Conservation (phyloP, 2,797 vertebrate species). For the Chromis chromis region DNA sequence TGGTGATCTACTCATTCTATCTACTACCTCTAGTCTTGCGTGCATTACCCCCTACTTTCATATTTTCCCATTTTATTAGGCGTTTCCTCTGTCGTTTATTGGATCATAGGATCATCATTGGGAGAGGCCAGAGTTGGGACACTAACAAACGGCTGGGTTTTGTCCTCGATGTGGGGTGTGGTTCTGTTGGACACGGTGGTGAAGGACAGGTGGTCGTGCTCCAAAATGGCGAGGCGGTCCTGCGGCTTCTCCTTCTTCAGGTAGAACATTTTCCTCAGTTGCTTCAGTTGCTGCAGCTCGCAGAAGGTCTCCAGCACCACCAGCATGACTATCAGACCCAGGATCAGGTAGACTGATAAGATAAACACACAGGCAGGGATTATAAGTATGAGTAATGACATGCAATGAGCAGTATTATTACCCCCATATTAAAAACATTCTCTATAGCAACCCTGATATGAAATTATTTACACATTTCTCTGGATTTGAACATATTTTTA, state of each 20-base stretch:
- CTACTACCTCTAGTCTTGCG: slow-evolving; percentile 6
- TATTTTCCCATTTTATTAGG: background rate
- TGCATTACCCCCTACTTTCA: slow-evolving; percentile 6
- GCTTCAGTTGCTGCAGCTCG: slow-evolving; percentile 95
- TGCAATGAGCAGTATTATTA: background rate
- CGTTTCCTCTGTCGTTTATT: slow-evolving; percentile 63
- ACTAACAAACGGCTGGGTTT: slow-evolving; percentile 86
- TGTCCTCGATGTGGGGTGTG: slow-evolving; percentile 83
- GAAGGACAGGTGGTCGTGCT: slow-evolving; percentile 95
- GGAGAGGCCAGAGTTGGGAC: slow-evolving; percentile 72
- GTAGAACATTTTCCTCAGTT: slow-evolving; percentile 96
- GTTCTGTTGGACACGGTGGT: slow-evolving; percentile 88
- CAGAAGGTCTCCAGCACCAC: slow-evolving; percentile 98
- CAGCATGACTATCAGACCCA: slow-evolving; percentile 95
- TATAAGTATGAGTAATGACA: background rate
- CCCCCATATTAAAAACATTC: background rate
- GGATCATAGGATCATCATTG: slow-evolving; percentile 81
- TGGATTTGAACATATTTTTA: background rate
- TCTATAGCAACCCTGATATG: background rate
- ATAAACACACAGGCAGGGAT: slow-evolving; percentile 8
- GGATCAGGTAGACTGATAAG: slow-evolving; percentile 90
- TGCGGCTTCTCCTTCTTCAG: slow-evolving; percentile 94
- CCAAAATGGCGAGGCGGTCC: slow-evolving; percentile 91
- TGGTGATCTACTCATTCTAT: slow-evolving; percentile 27
- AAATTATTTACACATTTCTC: background rate